Base-by-base conservation (phyloP, 2,888 invertebrate genomes). In the Tachystola acroxantha region DNA sequence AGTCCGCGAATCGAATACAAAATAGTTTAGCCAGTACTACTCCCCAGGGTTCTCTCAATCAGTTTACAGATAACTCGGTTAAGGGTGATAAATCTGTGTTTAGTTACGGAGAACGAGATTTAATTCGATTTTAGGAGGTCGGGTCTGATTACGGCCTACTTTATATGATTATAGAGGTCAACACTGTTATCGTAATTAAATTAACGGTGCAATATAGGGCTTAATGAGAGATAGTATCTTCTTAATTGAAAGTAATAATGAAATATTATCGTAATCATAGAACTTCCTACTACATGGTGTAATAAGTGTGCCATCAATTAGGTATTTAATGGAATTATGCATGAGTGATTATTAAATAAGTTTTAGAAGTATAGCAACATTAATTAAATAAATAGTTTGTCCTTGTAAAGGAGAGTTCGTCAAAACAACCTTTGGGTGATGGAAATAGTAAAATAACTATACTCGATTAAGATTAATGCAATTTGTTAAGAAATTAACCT, bases 1-100 rank as follows among this genome's bases (percentile, higher is more conserved):
- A 45, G 47, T 39, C 42, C 54, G 42, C 48, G 64, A 47, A 49
- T 46, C 42, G 79, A 77, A 81, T 81, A 67, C 61, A 52, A 75
- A 81, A 60, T 58, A 67, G 66, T 53, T 48, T 30, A 32, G 39
- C 46, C 33, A 37, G 40, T 27, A 58, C 53, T 42, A 48, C 55
- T 57, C 78, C 75, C 80, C 76, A 59, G 57, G 54, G 54, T 45
- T 37, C 51, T 56, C 64, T 64, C 73, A 70, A 78, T 78, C 75
- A 74, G 75, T 71, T 79, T 69, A 66, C 64, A 56, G 56, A 72
- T 80, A 84, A 84, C 82, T 81, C 68, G 58, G 61, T 81, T 78
- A 80, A 73, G 79, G 80, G 74, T 66, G 64, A 84, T 85, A 86
- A 86, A 86, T 86, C 85, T 76, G 65, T 65, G 77, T 78, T 80